Evolutionary conservation across 92 coral and sea anemone genomes (phyloP).

Genomic region (Porites cylindrica): DNA sequence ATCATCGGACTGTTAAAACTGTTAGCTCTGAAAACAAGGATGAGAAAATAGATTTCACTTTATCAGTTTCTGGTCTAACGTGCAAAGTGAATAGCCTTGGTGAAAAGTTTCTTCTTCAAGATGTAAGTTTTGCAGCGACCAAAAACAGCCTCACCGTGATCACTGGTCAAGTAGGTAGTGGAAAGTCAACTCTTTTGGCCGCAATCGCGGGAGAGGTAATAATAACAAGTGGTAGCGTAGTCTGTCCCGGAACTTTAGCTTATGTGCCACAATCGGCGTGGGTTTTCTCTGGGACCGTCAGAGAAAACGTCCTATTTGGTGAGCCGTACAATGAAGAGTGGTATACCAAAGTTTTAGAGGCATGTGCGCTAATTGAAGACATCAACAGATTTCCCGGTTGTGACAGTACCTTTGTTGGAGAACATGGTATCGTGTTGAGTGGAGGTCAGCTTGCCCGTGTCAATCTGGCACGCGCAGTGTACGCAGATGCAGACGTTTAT

Average conservation of each 20-base stretch:
- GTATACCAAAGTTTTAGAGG: conserved; percentile 19
- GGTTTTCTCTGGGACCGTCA: conserved; percentile 31
- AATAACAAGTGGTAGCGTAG: not conserved
- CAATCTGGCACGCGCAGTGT: not conserved
- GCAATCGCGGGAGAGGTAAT: conserved; percentile 28
- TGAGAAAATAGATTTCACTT: not conserved
- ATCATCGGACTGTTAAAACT: not conserved
- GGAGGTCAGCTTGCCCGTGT: conserved; percentile 46
- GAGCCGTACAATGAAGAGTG: conserved; percentile 17
- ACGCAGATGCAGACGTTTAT: too few relatives aligned
- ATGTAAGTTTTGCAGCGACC: conserved; percentile 7
- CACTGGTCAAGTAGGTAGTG: conserved; percentile 35
- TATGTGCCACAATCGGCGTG: conserved; percentile 27
- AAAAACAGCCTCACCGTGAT: conserved; percentile 11
- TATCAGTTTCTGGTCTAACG: conserved; percentile 20
- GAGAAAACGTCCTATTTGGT: conserved; percentile 38
- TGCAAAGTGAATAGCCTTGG: not conserved
- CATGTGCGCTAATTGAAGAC: conserved; percentile 30
- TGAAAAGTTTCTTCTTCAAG: conserved; percentile 12
- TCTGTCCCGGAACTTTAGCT: conserved; percentile 9
- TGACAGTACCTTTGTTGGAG: conserved; percentile 26
- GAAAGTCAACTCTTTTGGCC: conserved; percentile 40
- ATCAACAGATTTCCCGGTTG: conserved; percentile 26
- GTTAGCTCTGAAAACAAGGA: not conserved
- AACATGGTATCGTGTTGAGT: conserved; percentile 25